phyloP scores from a whole-genome alignment of 2,797 vertebrate species.

The Phoxinus dragarum region DNA sequence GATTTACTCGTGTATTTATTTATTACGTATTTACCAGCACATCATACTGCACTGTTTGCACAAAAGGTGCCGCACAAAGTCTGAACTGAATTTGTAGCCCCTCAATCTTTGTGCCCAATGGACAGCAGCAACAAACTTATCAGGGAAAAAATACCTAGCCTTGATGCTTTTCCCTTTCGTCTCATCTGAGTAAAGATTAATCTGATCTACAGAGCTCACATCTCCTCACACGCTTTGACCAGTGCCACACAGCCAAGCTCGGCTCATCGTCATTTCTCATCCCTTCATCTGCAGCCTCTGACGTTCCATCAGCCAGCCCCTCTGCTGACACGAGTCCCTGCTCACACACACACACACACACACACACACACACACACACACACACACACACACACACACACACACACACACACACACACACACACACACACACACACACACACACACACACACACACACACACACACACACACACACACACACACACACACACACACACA shows the following conservation, averaged over 20 bases:
- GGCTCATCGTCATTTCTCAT: slow-evolving; percentile 47
- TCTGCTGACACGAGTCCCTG: slow-evolving; percentile 34
- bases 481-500: no score
- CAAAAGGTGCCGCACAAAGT: slow-evolving; percentile 39
- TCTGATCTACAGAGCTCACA: slow-evolving; percentile 47
- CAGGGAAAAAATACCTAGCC: slow-evolving; percentile 39
- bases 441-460: no score
- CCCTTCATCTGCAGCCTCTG: slow-evolving; percentile 47
- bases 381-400: neutral
- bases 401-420: no score
- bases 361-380: neutral
- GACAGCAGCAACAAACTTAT: slow-evolving; percentile 47
- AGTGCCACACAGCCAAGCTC: slow-evolving; percentile 40
- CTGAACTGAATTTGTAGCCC: slow-evolving; percentile 31
- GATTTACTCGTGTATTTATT: slow-evolving; percentile 7
- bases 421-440: no score
- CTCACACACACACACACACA: neutral
- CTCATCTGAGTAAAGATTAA: slow-evolving; percentile 49
- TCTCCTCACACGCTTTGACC: slow-evolving; percentile 35
- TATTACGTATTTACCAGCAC: slow-evolving; percentile 18
- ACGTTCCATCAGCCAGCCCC: slow-evolving; percentile 43
- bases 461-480: no score
- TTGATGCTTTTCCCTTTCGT: slow-evolving; percentile 37
- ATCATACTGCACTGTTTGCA: slow-evolving; percentile 13
- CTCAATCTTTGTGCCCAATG: slow-evolving; percentile 15